Conservation (phyloP, 35 echinoderm and acorn worm genomes). For the Strongylocentrotus purpuratus region DNA sequence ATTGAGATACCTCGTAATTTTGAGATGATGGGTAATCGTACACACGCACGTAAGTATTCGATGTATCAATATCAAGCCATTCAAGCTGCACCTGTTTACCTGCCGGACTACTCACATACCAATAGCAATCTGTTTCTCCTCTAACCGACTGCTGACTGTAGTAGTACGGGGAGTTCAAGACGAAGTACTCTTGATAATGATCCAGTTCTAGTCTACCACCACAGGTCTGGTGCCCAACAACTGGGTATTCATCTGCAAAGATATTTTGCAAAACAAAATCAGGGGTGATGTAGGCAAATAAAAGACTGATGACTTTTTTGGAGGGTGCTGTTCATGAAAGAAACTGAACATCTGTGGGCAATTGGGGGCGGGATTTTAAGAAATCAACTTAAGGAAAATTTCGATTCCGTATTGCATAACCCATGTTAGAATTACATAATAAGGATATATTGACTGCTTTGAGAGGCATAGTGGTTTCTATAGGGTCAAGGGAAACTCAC, state of each 20-base stretch:
- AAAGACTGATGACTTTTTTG: too few relatives aligned
- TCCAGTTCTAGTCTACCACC: slow-evolving; percentile 2
- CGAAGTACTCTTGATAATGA: not conserved
- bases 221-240: not conserved
- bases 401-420: too few relatives aligned
- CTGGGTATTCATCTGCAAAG: not conserved
- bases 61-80: slow-evolving; percentile 14
- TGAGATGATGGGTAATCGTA: slow-evolving; percentile 23
- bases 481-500: too few relatives aligned
- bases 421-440: too few relatives aligned
- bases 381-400: too few relatives aligned
- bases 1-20: not conserved
- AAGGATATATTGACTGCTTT: too few relatives aligned
- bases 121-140: not conserved
- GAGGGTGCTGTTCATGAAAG: too few relatives aligned
- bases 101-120: not conserved
- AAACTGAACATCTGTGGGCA: too few relatives aligned
- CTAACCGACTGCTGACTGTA: not conserved
- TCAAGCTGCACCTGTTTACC: not conserved
- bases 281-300: too few relatives aligned
- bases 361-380: too few relatives aligned
- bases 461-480: too few relatives aligned
- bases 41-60: not conserved
- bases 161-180: slow-evolving; percentile 33
- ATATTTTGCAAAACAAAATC: too few relatives aligned